Conservation (phyloP, 2,888 invertebrate species). For the Phytoseiulus persimilis region DNA sequence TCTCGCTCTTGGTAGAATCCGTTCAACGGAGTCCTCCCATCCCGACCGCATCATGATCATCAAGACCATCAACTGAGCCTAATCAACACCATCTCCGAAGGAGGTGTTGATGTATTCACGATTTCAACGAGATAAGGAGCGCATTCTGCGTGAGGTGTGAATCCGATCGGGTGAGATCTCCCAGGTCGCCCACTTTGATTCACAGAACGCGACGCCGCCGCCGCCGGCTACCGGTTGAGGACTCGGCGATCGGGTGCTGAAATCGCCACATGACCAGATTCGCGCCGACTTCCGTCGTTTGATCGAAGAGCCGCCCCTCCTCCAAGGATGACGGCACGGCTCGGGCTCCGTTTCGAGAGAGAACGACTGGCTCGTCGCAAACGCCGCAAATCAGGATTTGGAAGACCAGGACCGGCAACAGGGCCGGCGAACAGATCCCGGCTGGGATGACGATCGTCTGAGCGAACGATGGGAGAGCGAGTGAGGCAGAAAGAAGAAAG, state of each 20-base stretch:
- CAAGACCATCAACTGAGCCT: not conserved
- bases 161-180: not conserved
- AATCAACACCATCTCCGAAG: not conserved
- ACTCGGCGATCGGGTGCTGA: not conserved
- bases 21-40: not conserved
- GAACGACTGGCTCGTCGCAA: too few relatives aligned
- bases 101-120: constrained; percentile 5
- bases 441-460: not conserved
- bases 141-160: not conserved
- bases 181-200: not conserved
- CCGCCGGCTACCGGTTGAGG: not conserved
- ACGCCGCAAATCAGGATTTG: too few relatives aligned
- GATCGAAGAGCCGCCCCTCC: too few relatives aligned
- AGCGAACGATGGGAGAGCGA: not conserved
- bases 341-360: too few relatives aligned
- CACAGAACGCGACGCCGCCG: not conserved
- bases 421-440: too few relatives aligned
- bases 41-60: not conserved
- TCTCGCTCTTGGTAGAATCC: not conserved
- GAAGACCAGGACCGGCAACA: too few relatives aligned
- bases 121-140: not conserved
- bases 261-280: not conserved
- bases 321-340: too few relatives aligned
- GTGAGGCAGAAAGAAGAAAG: not conserved
- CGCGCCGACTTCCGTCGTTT: too few relatives aligned